Base-by-base conservation (phyloP, 2,888 invertebrate genomes). In the Andrena marginata region DNA sequence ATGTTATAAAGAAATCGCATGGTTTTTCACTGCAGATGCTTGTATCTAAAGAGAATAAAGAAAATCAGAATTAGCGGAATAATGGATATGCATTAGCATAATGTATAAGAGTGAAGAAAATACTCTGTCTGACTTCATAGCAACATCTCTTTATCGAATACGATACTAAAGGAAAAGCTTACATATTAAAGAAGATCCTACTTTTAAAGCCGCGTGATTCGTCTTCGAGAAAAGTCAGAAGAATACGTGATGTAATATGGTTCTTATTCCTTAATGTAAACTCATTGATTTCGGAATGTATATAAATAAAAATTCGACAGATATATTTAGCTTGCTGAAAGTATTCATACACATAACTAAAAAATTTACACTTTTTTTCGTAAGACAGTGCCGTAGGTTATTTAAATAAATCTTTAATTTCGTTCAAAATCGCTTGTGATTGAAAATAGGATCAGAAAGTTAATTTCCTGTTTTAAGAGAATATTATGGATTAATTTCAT, bases 81-180 rank as follows among this genome's bases (percentile, higher is more conserved):
- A 84, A 79, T 82, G 31, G 60, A 78, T 49, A 60, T n/a, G 54
- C 70, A 51, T 35, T 20, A 26, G 68, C 63, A 63, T 82, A 72
- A 74, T 70, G 68, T 63, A 74, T 68, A 26, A 20, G 74, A 60
- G 73, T 68, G 64, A 75, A 74, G 82, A 62, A 82, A 75, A 75
- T 76, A 54, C 76, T 74, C 69, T 72, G 63, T 76, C 54, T 69
- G 75, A 75, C 67, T 72, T 72, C n/a, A 64, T 56, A 54, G 42
- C 8, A 51, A 42, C 49, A 76, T 82, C 83, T 71, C 75, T 82
- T 84, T 82, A 82, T 84, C 75, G 84, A 78, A 82, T 67, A 56
- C 29, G 56, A 82, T 73, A 54, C 69, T 59, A 69, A 64, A 68
- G 68, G 60, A 68, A 26, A 49, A 64, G 5, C 68, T 84, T 54